Conservation (phyloP, 2,888 invertebrate genomes). For the Andrena camellia region DNA sequence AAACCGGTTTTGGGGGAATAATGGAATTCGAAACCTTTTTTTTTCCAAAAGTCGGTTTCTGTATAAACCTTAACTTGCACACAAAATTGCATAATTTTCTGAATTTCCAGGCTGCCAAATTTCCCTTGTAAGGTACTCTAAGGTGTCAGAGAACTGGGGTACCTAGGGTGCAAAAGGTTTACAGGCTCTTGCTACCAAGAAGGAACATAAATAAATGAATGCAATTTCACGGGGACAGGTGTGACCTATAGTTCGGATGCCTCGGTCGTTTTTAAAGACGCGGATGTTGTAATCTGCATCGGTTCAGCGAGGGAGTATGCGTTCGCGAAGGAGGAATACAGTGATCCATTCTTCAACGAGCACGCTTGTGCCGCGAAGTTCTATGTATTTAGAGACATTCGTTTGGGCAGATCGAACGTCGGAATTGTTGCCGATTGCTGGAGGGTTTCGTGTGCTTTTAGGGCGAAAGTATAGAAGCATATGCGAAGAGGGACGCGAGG, state of each 20-base stretch:
- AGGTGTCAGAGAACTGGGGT: no score
- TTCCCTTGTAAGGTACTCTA: no score
- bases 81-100: no score
- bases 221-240: constrained; percentile 30
- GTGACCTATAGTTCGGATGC: constrained; percentile 50
- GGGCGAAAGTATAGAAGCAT: constrained; percentile 64
- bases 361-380: constrained; percentile 32
- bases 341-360: constrained; percentile 63
- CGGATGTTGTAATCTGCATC: constrained; percentile 65
- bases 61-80: no score
- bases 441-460: constrained; percentile 1
- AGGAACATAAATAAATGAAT: no score
- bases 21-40: no score
- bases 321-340: constrained; percentile 49
- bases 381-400: constrained; percentile 38
- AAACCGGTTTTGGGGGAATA: no score
- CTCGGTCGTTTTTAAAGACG: constrained; percentile 63
- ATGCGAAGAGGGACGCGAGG: constrained; percentile 62
- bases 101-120: no score
- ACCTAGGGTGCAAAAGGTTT: no score
- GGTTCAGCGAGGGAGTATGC: constrained; percentile 67
- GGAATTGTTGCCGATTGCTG: background rate
- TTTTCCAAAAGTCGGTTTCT: no score
- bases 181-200: no score
- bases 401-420: background rate